Evolutionary conservation across 2,888 invertebrate species (phyloP).

Genomic region (Alcis repandata): DNA sequence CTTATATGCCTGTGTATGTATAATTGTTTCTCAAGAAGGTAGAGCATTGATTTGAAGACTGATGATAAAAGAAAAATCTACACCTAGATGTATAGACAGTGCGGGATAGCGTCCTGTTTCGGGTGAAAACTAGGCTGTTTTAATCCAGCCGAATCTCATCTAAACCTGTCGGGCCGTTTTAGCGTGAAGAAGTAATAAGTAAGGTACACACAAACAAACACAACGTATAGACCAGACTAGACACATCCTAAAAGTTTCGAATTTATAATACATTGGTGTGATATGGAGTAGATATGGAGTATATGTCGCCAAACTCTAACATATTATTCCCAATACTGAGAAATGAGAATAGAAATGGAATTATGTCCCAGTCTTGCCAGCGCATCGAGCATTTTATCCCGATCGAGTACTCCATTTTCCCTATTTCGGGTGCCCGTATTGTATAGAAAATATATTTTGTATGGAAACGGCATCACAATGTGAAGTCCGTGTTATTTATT

Average conservation of each 20-base stretch:
- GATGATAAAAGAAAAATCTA: background rate
- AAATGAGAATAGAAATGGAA: constrained; percentile 52
- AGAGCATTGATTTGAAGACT: constrained; percentile 52
- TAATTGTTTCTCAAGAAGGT: too few relatives aligned
- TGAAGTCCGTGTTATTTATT: constrained; percentile 81
- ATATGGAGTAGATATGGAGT: too few relatives aligned
- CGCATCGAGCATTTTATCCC: constrained; percentile 68
- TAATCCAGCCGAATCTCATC: too few relatives aligned
- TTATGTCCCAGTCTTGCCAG: constrained; percentile 69
- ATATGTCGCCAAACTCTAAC: constrained; percentile 13
- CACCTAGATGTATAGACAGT: background rate
- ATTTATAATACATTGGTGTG: too few relatives aligned
- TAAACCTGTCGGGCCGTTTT: too few relatives aligned
- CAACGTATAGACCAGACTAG: too few relatives aligned
- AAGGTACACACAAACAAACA: too few relatives aligned
- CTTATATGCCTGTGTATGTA: too few relatives aligned
- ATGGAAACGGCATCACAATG: constrained; percentile 76
- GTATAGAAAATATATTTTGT: constrained; percentile 80
- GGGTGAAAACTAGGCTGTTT: too few relatives aligned
- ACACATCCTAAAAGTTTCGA: too few relatives aligned
- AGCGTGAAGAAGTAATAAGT: too few relatives aligned
- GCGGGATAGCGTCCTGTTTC: too few relatives aligned
- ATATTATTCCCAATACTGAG: constrained; percentile 31
- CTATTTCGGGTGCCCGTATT: constrained; percentile 66
- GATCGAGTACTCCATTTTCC: constrained; percentile 73